These are phyloP conservation scores for Calliopsis andreniformis DNA, from an alignment of 1,140 invertebrate genomes.

Conservation along the genomic window DNA sequence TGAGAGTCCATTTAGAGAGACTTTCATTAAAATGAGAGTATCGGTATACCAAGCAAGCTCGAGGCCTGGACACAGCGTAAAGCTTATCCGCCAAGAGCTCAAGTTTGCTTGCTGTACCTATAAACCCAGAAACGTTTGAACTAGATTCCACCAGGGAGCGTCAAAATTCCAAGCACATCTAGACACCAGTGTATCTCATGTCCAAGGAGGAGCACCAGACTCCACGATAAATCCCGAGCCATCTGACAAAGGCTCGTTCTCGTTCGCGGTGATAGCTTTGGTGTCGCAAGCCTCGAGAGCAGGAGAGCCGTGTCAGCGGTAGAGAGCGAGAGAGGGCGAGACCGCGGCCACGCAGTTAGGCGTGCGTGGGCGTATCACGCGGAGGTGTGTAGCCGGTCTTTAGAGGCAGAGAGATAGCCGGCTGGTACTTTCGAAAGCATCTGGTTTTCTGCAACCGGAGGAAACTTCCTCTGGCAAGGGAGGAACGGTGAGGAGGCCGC, in stretches of 20 bases:
- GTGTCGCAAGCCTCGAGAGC: constrained; percentile 30
- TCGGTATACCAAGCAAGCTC: too few relatives aligned
- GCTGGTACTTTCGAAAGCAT: constrained; percentile 51
- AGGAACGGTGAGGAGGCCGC: not conserved
- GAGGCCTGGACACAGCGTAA: too few relatives aligned
- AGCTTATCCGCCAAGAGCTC: too few relatives aligned
- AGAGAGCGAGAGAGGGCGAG: not conserved
- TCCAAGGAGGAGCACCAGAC: too few relatives aligned
- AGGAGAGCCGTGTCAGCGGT: not conserved
- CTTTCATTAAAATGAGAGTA: too few relatives aligned
- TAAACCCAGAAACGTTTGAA: too few relatives aligned
- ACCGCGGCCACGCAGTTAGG: constrained; percentile 20
- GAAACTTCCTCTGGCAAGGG: constrained; percentile 37
- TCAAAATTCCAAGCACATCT: too few relatives aligned
- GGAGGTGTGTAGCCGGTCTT: constrained; percentile 44
- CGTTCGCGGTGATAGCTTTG: constrained; percentile 40
- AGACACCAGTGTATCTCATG: too few relatives aligned
- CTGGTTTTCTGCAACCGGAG: constrained; percentile 51
- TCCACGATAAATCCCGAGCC: constrained; percentile 4
- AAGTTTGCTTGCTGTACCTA: too few relatives aligned
- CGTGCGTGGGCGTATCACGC: constrained; percentile 48
- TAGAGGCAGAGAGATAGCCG: constrained; percentile 34
- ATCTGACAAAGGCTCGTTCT: constrained; percentile 36
- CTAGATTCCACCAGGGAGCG: too few relatives aligned
- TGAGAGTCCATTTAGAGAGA: too few relatives aligned